Evolutionary conservation across 2,888 invertebrate genomes (phyloP).

Genomic region (Polyommatus iphigenia): DNA sequence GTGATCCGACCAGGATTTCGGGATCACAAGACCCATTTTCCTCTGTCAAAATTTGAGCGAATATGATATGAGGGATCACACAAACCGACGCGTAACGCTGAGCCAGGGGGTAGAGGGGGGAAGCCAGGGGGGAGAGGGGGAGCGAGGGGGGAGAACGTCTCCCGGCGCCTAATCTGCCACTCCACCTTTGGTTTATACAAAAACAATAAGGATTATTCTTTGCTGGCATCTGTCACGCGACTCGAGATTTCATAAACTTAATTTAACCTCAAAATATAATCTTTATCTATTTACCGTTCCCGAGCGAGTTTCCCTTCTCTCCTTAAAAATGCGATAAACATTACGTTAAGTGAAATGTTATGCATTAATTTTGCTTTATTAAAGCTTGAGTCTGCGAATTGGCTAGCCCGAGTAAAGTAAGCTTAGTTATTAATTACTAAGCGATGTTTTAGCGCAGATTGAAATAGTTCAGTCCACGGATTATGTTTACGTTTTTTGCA

Average conservation of each 20-base stretch:
- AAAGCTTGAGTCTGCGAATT: background rate
- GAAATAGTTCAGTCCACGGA: background rate
- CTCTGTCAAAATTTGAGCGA: slow-evolving; percentile 52
- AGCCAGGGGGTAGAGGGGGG: slow-evolving; percentile 46
- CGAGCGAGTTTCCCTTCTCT: background rate
- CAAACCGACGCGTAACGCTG: slow-evolving; percentile 45
- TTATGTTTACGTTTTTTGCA: background rate
- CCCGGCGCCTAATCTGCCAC: slow-evolving; percentile 56
- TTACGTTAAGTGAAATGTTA: background rate
- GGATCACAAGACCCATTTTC: slow-evolving; percentile 52
- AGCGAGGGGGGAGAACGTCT: slow-evolving; percentile 63
- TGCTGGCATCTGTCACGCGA: slow-evolving; percentile 23
- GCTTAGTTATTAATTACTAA: background rate
- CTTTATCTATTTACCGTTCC: background rate
- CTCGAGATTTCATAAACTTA: slow-evolving; percentile 26
- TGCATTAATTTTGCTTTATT: slow-evolving; percentile 7
- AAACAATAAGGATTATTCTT: slow-evolving; percentile 33
- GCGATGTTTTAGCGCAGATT: background rate
- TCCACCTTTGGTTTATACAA: slow-evolving; percentile 33
- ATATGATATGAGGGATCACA: slow-evolving; percentile 46
- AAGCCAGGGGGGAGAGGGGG: background rate
- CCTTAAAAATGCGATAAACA: slow-evolving; percentile 8
- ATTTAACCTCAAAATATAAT: slow-evolving; percentile 28
- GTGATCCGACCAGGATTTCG: slow-evolving; percentile 47
- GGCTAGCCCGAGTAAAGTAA: background rate